A percentile compares a stretch with the other conserved stretches of the same genome.
Conservation (phyloP, 2,113 vertebrate species). For the Prinia subflava region DNA sequence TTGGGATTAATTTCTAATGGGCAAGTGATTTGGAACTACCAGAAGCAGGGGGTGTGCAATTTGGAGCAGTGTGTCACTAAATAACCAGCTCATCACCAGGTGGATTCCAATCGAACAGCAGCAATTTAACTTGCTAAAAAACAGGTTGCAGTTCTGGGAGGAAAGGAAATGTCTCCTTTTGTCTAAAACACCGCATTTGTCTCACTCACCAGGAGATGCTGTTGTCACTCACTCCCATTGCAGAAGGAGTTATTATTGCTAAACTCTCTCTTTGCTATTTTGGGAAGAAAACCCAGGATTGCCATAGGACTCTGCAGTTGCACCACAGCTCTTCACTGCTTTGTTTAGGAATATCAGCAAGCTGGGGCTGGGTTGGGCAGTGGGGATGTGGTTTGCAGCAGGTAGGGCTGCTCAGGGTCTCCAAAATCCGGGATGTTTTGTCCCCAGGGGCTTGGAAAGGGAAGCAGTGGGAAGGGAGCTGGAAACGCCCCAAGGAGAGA, state of each 20-base stretch:
- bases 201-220: background rate
- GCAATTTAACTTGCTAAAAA: constrained; percentile 17
- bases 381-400: accelerated
- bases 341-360: background rate
- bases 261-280: background rate
- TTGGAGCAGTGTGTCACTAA: constrained; percentile 17
- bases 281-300: background rate
- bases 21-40: background rate
- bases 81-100: background rate
- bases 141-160: background rate
- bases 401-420: background rate
- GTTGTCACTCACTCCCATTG: background rate
- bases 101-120: background rate
- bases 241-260: background rate
- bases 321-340: background rate
- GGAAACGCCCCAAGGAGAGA: background rate
- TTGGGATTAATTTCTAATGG: background rate
- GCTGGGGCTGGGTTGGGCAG: background rate
- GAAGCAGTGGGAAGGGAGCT: background rate
- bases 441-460: background rate
- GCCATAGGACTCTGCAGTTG: background rate
- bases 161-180: background rate
- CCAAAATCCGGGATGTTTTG: accelerated
- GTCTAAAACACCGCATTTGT: background rate
- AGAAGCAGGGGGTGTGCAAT: background rate